Conservation (phyloP, 2,888 invertebrate species). For the Trimorus sp. region DNA sequence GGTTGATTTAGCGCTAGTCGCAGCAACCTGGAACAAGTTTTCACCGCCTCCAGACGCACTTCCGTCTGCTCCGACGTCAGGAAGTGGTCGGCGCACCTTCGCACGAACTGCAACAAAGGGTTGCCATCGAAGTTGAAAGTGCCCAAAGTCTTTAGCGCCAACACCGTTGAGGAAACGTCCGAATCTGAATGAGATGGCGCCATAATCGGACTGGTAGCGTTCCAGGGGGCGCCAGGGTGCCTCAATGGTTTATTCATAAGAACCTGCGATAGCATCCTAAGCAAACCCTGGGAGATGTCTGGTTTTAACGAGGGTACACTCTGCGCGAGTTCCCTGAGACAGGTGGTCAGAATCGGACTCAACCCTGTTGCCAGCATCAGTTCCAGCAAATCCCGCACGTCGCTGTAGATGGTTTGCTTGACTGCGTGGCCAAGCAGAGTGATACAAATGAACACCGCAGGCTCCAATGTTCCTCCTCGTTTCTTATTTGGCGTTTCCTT, state of each 20-base stretch:
- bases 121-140: constrained; percentile 95
- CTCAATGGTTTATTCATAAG: constrained; percentile 93
- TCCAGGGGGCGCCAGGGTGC: constrained; percentile 89
- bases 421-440: constrained; percentile 95
- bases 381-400: constrained; percentile 92
- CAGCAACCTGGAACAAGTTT: constrained; percentile 94
- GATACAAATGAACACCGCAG: constrained; percentile 96
- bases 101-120: constrained; percentile 94
- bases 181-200: constrained; percentile 83
- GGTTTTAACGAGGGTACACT: constrained; percentile 93
- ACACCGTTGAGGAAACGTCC: constrained; percentile 92
- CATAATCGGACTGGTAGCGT: constrained; percentile 82
- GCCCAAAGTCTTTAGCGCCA: constrained; percentile 96
- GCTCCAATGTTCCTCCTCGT: constrained; percentile 87
- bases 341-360: constrained; percentile 94
- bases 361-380: constrained; percentile 96
- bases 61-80: constrained; percentile 95
- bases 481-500: constrained; percentile 91
- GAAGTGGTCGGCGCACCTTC: constrained; percentile 95
- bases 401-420: constrained; percentile 88
- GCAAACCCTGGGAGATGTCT: constrained; percentile 95
- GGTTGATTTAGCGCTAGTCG: constrained; percentile 90
- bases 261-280: constrained; percentile 92
- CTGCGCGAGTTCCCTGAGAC: constrained; percentile 93
- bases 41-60: constrained; percentile 95